Evolutionary conservation across 2,888 invertebrate species (phyloP).

Genomic region (Cryptocephalus primarius): DNA sequence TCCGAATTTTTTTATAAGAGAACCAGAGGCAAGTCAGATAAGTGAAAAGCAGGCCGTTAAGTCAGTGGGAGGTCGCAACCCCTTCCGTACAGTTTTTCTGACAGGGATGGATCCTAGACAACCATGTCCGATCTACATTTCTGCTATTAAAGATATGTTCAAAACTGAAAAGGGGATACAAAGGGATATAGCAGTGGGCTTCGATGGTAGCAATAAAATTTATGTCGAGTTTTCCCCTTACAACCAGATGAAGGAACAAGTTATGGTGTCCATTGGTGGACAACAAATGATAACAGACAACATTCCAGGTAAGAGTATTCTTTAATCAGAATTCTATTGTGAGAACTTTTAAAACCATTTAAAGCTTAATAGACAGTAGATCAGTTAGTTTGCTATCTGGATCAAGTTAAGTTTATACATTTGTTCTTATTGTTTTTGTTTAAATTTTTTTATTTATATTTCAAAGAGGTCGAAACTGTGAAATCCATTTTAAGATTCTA

Average conservation of each 20-base stretch:
- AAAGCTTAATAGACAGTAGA: too few species aligned
- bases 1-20: constrained; percentile 74
- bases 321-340: too few species aligned
- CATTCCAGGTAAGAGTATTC: constrained; percentile 28
- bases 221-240: constrained; percentile 51
- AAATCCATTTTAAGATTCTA: too few species aligned
- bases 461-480: too few species aligned
- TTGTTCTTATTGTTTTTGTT: too few species aligned
- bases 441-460: too few species aligned
- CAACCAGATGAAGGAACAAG: constrained; percentile 20
- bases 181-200: constrained; percentile 42
- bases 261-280: constrained; percentile 23
- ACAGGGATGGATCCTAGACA: constrained; percentile 49
- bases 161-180: constrained; percentile 31
- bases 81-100: constrained; percentile 63
- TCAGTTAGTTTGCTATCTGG: too few species aligned
- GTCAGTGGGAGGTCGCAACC: constrained; percentile 60
- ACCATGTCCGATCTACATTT: constrained; percentile 59
- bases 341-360: too few species aligned
- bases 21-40: constrained; percentile 40
- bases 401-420: too few species aligned
- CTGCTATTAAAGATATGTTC: constrained; percentile 51
- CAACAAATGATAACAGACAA: constrained; percentile 34
- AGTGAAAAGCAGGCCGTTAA: constrained; percentile 58
- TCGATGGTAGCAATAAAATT: constrained; percentile 48